A percentile compares a stretch with the other conserved stretches of the same genome.
Evolutionary conservation across 2,888 invertebrate species (phyloP).

Genomic region (Leucoma salicis): DNA sequence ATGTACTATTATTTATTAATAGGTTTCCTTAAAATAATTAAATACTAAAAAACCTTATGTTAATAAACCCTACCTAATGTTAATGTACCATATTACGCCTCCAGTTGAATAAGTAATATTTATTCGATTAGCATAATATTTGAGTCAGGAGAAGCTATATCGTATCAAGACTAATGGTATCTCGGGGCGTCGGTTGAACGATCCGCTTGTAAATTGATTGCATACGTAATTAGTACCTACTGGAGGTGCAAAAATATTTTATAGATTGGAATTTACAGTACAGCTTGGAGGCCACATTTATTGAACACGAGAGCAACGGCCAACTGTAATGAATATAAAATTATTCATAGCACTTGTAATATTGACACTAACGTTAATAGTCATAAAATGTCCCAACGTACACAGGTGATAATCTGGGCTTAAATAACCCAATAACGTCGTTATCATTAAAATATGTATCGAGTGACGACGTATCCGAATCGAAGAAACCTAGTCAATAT

Average conservation of each 20-base stretch:
- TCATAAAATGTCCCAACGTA: constrained; percentile 27
- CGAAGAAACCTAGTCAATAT: constrained; percentile 75
- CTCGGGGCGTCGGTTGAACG: constrained; percentile 63
- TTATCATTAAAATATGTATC: constrained; percentile 43
- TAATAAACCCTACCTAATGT: too few relatives aligned
- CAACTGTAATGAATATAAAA: constrained; percentile 21
- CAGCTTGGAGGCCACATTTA: constrained; percentile 44
- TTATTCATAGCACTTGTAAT: constrained; percentile 15
- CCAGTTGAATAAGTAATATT: constrained; percentile 2
- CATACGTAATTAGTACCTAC: constrained; percentile 73
- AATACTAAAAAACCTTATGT: too few relatives aligned
- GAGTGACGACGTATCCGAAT: constrained; percentile 65
- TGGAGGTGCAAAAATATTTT: constrained; percentile 68
- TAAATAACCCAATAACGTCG: constrained; percentile 26
- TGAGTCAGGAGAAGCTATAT: constrained; percentile 43
- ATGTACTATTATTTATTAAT: too few relatives aligned
- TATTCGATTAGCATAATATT: constrained; percentile 21
- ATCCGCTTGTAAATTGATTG: constrained; percentile 71
- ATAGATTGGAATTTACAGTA: constrained; percentile 67
- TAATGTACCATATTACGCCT: too few relatives aligned
- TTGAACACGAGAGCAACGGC: constrained; percentile 48
- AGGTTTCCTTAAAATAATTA: too few relatives aligned
- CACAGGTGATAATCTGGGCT: constrained; percentile 30
- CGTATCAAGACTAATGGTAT: constrained; percentile 68
- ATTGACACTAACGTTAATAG: constrained; percentile 22